Evolutionary conservation across 2,888 invertebrate species (phyloP), one percentile per base, ranked within the genome.

Genomic region (Diarsia rubi): DNA sequence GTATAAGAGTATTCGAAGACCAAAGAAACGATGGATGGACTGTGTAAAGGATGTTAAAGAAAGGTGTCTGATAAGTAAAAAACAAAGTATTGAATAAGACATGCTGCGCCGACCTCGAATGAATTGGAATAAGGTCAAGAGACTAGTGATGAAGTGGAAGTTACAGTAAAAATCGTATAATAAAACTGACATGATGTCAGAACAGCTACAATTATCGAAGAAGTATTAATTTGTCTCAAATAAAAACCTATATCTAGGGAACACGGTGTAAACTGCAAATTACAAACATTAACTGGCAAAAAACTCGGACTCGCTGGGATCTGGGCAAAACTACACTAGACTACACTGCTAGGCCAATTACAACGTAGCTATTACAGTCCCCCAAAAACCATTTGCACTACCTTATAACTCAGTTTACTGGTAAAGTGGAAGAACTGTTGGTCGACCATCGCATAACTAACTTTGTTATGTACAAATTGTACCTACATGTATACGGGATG

Each of bases 331-430:
- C 27, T 37, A 37, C 3, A 37, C 31, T 67, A 59, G 9, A 47
- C 19, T 24, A 37, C 45, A n/a, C 16, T 24, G 31, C 14, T 37
- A 14, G 11, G 21, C 37, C 19, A 77, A 45, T 65, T 60, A 77
- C 31, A n/a, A 8, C 19, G 37, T 3, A 31, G 6, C 44, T 11
- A 60, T 60, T 27, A 37, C 45, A 67, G 42, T 49, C 14, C 49
- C 73, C 19, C 24, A 67, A 67, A 49, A 67, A 67, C n/a, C 8
- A 21, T 63, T 67, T n/a, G n/a, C 54, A 49, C 72, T 44, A 66
- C 72, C 21, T 60, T 49, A 6, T 44, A 63, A 67, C 49, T 24
- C 49, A 57, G 57, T 73, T 78, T 44, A 47, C 49, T 21, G 37
- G 1, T 47, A 45, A 75, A 49, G 54, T 75, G 27, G n/a, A 54